Conservation (phyloP, 2,888 invertebrate genomes). For the Tenthredo livida region DNA sequence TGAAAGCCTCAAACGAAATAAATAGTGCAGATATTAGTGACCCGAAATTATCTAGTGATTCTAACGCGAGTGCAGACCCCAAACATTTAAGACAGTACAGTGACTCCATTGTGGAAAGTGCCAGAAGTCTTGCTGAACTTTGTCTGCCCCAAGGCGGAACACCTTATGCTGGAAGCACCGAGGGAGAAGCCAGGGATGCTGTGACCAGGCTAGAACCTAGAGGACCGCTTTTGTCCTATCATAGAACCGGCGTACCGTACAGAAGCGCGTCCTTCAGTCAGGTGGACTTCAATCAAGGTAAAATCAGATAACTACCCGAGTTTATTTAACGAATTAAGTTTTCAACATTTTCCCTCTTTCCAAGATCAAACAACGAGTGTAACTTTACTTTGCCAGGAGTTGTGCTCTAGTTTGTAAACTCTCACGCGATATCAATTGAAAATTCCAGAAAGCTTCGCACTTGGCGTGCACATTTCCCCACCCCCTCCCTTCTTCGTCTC, state of each 20-base stretch:
- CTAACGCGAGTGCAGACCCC: conserved; percentile 48
- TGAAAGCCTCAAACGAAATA: conserved; percentile 56
- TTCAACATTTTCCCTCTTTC: too few relatives aligned
- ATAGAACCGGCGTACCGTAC: conserved; percentile 80
- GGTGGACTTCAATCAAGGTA: conserved; percentile 84
- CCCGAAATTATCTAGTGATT: not conserved
- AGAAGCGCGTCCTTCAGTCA: conserved; percentile 94
- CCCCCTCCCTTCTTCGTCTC: not conserved
- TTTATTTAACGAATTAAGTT: not conserved
- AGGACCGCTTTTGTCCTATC: conserved; percentile 68
- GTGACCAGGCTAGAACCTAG: conserved; percentile 71
- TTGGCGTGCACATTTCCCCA: not conserved
- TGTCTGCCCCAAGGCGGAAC: conserved; percentile 50
- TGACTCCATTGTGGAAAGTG: conserved; percentile 72
- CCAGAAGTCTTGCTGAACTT: conserved; percentile 61
- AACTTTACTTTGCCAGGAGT: not conserved
- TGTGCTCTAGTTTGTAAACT: not conserved
- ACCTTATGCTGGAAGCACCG: conserved; percentile 56
- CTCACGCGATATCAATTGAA: not conserved
- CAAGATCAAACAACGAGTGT: not conserved
- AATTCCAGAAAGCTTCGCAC: not conserved
- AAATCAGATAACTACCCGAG: conserved; percentile 23
- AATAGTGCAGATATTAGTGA: conserved; percentile 58
- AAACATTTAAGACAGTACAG: conserved; percentile 72
- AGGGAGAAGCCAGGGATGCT: conserved; percentile 71